Evolutionary conservation across 2,888 invertebrate genomes (phyloP).

Genomic region (Zaprionus bogoriensis): DNA sequence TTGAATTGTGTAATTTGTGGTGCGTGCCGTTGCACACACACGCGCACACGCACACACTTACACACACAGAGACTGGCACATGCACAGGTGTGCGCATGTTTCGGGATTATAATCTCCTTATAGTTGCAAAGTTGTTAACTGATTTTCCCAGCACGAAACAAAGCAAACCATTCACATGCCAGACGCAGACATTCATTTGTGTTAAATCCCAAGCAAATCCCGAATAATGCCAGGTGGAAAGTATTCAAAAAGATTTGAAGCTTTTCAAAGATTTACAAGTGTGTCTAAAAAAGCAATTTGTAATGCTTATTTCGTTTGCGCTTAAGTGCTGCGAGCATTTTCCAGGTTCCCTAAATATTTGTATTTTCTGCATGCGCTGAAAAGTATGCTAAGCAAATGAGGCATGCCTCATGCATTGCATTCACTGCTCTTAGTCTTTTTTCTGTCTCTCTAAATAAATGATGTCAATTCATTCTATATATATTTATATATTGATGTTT

Average conservation of each 20-base stretch:
- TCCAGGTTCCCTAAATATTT: background rate
- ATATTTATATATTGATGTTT: too few relatives aligned
- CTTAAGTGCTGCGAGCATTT: background rate
- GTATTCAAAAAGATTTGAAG: background rate
- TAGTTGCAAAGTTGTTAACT: constrained; percentile 11
- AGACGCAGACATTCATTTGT: constrained; percentile 10
- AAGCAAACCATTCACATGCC: constrained; percentile 4
- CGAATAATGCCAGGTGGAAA: background rate
- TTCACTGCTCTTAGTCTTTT: too few relatives aligned
- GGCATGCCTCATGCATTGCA: too few relatives aligned
- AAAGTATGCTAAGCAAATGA: too few relatives aligned
- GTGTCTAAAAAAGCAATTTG: background rate
- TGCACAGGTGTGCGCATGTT: constrained; percentile 7
- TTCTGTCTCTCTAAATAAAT: too few relatives aligned
- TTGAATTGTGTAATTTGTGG: constrained; percentile 61
- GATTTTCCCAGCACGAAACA: background rate
- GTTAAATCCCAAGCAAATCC: background rate
- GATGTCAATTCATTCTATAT: too few relatives aligned
- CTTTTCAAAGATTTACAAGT: background rate
- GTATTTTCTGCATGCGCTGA: too few relatives aligned
- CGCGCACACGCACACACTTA: background rate
- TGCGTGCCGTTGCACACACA: constrained; percentile 33
- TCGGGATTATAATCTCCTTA: constrained; percentile 17
- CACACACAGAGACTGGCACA: background rate
- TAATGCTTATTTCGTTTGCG: background rate